Base-by-base conservation (phyloP, 2,797 vertebrate species). In the Cyclopterus lumpus region DNA sequence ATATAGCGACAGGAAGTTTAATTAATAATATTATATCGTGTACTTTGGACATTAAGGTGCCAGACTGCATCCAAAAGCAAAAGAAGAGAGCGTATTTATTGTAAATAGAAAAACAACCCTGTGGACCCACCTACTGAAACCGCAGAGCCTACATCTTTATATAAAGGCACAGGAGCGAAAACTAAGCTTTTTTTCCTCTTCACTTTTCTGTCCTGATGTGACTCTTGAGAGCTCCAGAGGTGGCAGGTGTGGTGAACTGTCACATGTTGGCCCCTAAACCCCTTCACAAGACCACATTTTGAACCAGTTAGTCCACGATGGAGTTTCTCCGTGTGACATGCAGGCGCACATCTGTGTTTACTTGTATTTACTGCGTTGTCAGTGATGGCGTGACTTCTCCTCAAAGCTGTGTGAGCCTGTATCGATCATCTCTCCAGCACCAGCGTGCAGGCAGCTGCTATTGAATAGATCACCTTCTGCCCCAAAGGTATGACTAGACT, bases 321-420 rank as follows among this genome's bases (percentile, higher is more conserved):
- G 71, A 73, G 38, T 5, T 14, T 2, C 36, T 73, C 7, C n/a
- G 14, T 59, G 42, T 44, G 75, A 75, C 71, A n/a, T 15, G 26
- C 30, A 69, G 63, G 44, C 57, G 18, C 18, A 8, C 18, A 2
- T 77, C 58, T 62, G 54, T 79, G 73, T 86, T 71, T 48, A 63
- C 32, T 30, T 40, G 72, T 78, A 42, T 75, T 71, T 57, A 36
- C 75, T 40, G 68, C 55, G 36, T 15, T 5, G 10, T 70, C 46
- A 4, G 74, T 70, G 73, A 42, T 6, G 62, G 59, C 8, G 68
- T 64, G 75, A 75, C 80, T n/a, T n/a, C n/a, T n/a, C 84, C 77
- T 86, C 81, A 46, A 62, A 72, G 59, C 72, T 78, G 46, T 74
- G 22, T 57, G 7, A 63, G 34, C n/a, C 42, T 53, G 6, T 60